Percentiles rank a stretch among this genome's conserved stretches.
phyloP scores from a whole-genome alignment of 2,113 vertebrate genomes.

The Heterotilapia buettikoferi region DNA sequence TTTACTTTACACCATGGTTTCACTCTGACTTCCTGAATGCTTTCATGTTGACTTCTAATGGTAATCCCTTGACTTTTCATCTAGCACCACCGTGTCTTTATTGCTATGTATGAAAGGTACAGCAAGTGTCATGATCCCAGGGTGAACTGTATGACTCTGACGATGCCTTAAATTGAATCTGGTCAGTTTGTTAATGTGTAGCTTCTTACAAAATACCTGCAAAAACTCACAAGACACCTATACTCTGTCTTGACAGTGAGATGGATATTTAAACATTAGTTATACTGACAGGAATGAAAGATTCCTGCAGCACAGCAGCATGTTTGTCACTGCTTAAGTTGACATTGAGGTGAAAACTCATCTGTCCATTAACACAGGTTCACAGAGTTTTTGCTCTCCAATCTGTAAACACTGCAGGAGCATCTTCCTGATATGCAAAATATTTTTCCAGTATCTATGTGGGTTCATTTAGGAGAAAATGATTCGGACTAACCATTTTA shows the following conservation, averaged over 20 bases:
- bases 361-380: neutral
- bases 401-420: neutral
- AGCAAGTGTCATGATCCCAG: neutral
- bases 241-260: neutral
- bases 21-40: neutral
- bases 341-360: accelerated
- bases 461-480: neutral
- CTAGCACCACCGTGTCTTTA: neutral
- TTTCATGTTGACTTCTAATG: neutral
- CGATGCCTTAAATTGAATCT: neutral
- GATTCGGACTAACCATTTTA: neutral
- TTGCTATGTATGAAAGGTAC: neutral
- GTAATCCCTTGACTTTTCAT: neutral
- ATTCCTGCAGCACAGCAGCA: neutral
- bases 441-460: neutral
- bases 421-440: neutral
- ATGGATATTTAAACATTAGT: neutral
- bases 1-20: neutral
- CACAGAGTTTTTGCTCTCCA: neutral
- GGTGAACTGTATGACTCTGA: neutral
- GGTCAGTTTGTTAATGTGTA: neutral
- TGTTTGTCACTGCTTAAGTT: neutral
- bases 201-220: accelerated
- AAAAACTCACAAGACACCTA: neutral
- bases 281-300: neutral